Evolutionary conservation across 1,140 invertebrate genomes (phyloP).

Genomic region (Gryllus bimaculatus): DNA sequence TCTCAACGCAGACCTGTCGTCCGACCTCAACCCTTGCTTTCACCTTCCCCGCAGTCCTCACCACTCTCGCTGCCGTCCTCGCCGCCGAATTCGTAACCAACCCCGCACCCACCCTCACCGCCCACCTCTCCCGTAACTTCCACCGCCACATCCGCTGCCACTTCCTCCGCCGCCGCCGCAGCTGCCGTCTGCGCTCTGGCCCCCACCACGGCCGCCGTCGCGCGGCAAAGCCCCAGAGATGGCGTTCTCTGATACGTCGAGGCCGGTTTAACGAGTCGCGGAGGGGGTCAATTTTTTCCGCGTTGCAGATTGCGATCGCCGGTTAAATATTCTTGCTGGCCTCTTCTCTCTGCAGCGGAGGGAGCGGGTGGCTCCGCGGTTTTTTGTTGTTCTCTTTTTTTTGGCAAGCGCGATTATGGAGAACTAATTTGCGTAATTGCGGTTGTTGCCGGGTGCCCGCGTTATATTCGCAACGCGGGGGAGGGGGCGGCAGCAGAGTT

Average conservation of each 20-base stretch:
- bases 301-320: background rate
- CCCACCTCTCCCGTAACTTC: too few relatives aligned
- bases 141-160: too few relatives aligned
- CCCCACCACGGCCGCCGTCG: too few relatives aligned
- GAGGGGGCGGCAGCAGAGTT: too few relatives aligned
- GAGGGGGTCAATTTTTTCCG: background rate
- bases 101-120: too few relatives aligned
- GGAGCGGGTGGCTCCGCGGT: background rate
- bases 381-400: background rate
- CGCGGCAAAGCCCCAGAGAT: background rate
- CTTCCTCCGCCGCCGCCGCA: too few relatives aligned
- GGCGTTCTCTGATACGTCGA: background rate
- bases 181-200: too few relatives aligned
- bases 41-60: too few relatives aligned
- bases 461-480: background rate
- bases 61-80: too few relatives aligned
- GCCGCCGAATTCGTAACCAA: too few relatives aligned
- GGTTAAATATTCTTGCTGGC: background rate
- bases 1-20: too few relatives aligned
- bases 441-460: background rate
- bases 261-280: background rate
- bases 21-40: too few relatives aligned
- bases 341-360: background rate
- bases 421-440: background rate
- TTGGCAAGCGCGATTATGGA: background rate